These are phyloP conservation scores for Oophaga pumilio DNA, from an alignment of 2,113 vertebrate species.

Conservation along the genomic window DNA sequence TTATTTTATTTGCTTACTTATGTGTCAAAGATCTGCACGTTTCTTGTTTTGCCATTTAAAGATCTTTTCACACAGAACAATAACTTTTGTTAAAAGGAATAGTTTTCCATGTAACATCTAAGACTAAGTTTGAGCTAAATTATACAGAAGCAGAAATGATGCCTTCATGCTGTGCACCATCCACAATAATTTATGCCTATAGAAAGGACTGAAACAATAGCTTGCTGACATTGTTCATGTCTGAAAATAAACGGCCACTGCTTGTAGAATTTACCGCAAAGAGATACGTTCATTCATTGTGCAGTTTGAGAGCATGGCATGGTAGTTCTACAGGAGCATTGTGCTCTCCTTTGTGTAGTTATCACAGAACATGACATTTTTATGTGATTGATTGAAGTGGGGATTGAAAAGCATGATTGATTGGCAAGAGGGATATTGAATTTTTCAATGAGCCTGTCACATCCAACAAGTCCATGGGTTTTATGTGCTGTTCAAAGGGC, in stretches of 20 bases:
- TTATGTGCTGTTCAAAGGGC: slow-evolving; percentile 57
- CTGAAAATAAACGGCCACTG: slow-evolving; percentile 33
- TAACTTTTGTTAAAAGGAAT: not conserved
- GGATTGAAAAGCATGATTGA: slow-evolving; percentile 56
- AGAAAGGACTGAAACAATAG: slow-evolving; percentile 42
- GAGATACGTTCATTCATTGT: slow-evolving; percentile 41
- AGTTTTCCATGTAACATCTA: not conserved
- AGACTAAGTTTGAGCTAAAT: not conserved
- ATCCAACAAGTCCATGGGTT: slow-evolving; percentile 53
- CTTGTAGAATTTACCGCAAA: slow-evolving; percentile 40
- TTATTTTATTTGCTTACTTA: too few species aligned
- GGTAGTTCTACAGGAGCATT: slow-evolving; percentile 25
- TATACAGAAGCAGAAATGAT: slow-evolving; percentile 7
- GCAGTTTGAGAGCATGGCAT: slow-evolving; percentile 34
- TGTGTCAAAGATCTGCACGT: too few species aligned
- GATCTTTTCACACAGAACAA: not conserved
- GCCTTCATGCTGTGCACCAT: not conserved
- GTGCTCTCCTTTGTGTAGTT: slow-evolving; percentile 53
- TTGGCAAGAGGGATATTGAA: slow-evolving; percentile 58
- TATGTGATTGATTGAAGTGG: slow-evolving; percentile 57
- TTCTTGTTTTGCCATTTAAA: not conserved
- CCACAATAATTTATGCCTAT: slow-evolving; percentile 7
- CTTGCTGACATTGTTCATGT: slow-evolving; percentile 22
- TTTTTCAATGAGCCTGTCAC: slow-evolving; percentile 58
- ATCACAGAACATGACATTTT: slow-evolving; percentile 53